These are phyloP conservation scores for Erinaceus europaeus DNA, from an alignment of 2,113 vertebrate species.

Conservation along the genomic window DNA sequence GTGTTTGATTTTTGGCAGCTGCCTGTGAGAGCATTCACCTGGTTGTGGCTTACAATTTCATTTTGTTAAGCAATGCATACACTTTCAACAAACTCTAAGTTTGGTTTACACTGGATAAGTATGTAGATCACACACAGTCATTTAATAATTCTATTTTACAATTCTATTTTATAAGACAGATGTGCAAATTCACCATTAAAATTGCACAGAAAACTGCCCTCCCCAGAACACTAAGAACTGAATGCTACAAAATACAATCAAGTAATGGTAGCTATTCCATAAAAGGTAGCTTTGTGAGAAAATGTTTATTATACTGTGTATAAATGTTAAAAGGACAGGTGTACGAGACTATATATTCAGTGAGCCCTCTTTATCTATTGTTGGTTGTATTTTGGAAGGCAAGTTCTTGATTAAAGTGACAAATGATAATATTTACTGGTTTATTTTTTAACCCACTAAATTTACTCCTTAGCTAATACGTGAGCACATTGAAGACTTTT, in stretches of 20 bases:
- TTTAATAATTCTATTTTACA: neutral
- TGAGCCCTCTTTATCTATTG: constrained; percentile 3
- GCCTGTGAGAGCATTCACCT: constrained; percentile 23
- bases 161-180: constrained; percentile 23
- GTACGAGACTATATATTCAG: too few species aligned
- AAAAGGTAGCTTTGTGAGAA: constrained; percentile 53
- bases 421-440: constrained; percentile 55
- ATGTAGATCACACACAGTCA: neutral
- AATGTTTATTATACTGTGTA: constrained; percentile 28
- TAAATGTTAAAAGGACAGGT: too few species aligned
- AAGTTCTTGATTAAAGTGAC: constrained; percentile 60
- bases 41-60: constrained; percentile 29
- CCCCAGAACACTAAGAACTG: neutral
- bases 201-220: constrained; percentile 40
- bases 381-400: constrained; percentile 26
- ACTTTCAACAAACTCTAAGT: constrained; percentile 6
- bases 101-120: constrained; percentile 10
- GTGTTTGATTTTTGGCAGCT: constrained; percentile 50
- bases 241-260: constrained; percentile 6
- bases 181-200: constrained; percentile 9
- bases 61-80: constrained; percentile 53
- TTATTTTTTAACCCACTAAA: constrained; percentile 71
- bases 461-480: constrained; percentile 60
- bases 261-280: neutral
- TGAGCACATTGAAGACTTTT: constrained; percentile 59